Conservation (phyloP, 64 coral and sea anemone species). For the Porites australiensis region DNA sequence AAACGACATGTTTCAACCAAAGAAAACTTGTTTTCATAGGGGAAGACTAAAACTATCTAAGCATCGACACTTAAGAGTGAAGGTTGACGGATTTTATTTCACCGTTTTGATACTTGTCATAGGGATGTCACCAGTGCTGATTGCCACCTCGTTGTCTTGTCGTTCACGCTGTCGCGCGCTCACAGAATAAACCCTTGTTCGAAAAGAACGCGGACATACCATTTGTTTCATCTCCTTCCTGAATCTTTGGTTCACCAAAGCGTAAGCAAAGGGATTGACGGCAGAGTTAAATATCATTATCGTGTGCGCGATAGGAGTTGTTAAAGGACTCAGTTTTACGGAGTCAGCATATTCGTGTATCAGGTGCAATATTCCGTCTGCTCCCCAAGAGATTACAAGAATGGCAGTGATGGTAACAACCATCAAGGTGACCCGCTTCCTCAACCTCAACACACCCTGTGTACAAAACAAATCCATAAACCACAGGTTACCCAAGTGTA, state of each 20-base stretch:
- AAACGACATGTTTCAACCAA: too few species aligned
- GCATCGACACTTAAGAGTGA: too few species aligned
- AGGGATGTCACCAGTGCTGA: too few species aligned
- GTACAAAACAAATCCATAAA: background rate
- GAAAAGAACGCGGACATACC: background rate
- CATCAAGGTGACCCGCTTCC: conserved; percentile 49
- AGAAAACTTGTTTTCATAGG: too few species aligned
- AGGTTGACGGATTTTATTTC: too few species aligned
- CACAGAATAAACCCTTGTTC: background rate
- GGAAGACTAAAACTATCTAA: too few species aligned
- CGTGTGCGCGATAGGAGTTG: conserved; percentile 31
- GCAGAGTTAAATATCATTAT: conserved; percentile 42
- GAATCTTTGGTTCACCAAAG: conserved; percentile 32
- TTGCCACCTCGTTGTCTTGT: too few species aligned
- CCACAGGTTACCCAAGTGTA: too few species aligned
- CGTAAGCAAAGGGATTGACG: conserved; percentile 50
- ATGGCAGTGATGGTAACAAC: conserved; percentile 26
- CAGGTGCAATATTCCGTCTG: conserved; percentile 20
- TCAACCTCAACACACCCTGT: conserved; percentile 2
- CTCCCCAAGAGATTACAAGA: conserved; percentile 16
- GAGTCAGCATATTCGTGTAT: background rate
- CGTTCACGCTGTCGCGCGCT: too few species aligned
- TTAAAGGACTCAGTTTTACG: background rate
- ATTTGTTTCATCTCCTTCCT: background rate
- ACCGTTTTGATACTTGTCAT: too few species aligned